Percentiles rank a stretch among this genome's conserved stretches.
Evolutionary conservation across 2,113 vertebrate species (phyloP).

Genomic region (Salminus brasiliensis): DNA sequence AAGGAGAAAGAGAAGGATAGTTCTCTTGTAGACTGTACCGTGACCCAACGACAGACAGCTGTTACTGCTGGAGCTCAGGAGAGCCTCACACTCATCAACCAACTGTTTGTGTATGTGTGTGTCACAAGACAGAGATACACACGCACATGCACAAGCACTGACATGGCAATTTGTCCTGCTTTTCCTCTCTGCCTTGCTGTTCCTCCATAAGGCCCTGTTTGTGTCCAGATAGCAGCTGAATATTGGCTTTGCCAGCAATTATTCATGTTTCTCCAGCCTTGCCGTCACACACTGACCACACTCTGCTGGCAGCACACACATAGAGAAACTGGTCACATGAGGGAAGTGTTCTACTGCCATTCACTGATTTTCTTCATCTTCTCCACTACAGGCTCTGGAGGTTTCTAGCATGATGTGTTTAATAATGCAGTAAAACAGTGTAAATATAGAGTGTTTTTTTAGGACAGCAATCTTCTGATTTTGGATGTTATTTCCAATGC

Average conservation of each 20-base stretch:
- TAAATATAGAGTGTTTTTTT: too few species aligned
- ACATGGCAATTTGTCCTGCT: slow-evolving; percentile 7
- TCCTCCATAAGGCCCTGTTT: slow-evolving; percentile 1
- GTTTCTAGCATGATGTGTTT: not conserved
- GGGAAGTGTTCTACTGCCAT: not conserved
- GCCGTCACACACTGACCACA: slow-evolving; percentile 20
- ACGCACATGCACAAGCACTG: not conserved
- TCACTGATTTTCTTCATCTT: not conserved
- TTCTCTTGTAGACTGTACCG: slow-evolving; percentile 24
- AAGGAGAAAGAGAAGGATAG: slow-evolving; percentile 26
- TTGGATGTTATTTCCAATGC: too few species aligned
- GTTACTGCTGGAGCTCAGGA: slow-evolving; percentile 26
- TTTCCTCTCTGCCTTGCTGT: slow-evolving; percentile 8
- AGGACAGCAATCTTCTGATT: too few species aligned
- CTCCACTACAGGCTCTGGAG: not conserved
- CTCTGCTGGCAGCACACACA: not conserved
- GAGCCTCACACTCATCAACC: slow-evolving; percentile 13
- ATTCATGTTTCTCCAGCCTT: slow-evolving; percentile 22
- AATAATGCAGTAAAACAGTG: not conserved
- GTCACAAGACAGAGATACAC: not conserved
- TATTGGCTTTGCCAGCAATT: slow-evolving; percentile 15
- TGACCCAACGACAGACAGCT: slow-evolving; percentile 35
- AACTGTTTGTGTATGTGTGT: not conserved
- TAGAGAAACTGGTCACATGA: not conserved
- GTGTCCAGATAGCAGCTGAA: slow-evolving; percentile 31